Conservation (phyloP, 1,140 invertebrate species). For the Rhizoglyphus robini region DNA sequence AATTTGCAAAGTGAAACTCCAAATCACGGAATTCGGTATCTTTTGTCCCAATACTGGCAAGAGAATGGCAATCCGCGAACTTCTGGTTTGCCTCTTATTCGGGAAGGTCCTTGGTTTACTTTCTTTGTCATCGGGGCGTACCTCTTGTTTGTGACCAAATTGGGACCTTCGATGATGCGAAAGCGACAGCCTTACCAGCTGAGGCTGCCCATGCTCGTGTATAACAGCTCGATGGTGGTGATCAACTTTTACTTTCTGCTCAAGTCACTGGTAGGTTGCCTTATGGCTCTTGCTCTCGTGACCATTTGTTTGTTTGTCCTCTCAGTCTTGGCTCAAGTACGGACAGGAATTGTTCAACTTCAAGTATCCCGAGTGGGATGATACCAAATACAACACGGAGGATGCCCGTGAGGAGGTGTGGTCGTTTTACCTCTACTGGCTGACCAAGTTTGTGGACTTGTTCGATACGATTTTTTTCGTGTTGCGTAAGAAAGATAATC, state of each 20-base stretch:
- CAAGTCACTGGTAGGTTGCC: slow-evolving; percentile 29
- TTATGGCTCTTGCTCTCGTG: not conserved
- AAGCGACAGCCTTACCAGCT: slow-evolving; percentile 61
- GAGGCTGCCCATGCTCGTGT: slow-evolving; percentile 59
- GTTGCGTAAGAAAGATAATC: slow-evolving; percentile 66
- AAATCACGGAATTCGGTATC: not conserved
- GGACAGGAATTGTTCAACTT: slow-evolving; percentile 12
- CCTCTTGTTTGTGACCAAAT: slow-evolving; percentile 24
- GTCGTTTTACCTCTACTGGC: slow-evolving; percentile 36
- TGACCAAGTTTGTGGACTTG: slow-evolving; percentile 38
- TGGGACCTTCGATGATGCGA: slow-evolving; percentile 67
- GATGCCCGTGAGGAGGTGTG: not conserved
- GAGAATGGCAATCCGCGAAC: slow-evolving; percentile 6
- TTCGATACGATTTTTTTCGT: slow-evolving; percentile 60
- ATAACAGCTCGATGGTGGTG: slow-evolving; percentile 61
- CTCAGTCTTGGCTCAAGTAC: slow-evolving; percentile 6
- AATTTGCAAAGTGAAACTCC: not conserved
- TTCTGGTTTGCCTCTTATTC: slow-evolving; percentile 1
- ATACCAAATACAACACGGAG: not conserved
- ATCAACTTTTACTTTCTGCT: slow-evolving; percentile 26
- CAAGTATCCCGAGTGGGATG: not conserved
- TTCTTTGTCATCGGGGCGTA: slow-evolving; percentile 16
- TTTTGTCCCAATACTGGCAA: slow-evolving; percentile 11
- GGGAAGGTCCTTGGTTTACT: slow-evolving; percentile 15
- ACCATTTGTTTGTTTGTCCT: not conserved